Percentiles rank a stretch among this genome's conserved stretches.
Evolutionary conservation across 2,888 invertebrate genomes (phyloP).

Genomic region (Saturnia pavonia): DNA sequence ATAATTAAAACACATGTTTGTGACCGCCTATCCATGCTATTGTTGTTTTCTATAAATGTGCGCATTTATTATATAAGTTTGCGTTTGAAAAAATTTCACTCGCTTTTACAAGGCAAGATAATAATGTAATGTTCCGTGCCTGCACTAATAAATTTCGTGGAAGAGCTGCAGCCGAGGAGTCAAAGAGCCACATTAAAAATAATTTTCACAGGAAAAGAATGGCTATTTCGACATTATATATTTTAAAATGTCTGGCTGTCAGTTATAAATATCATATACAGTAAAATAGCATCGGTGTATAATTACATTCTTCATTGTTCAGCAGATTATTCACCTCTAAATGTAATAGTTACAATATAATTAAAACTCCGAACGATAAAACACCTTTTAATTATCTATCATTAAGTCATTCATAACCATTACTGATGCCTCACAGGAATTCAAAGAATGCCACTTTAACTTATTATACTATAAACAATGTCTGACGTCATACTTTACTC

Average conservation of each 20-base stretch:
- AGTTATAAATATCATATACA: not conserved
- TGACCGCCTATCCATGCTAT: too few relatives aligned
- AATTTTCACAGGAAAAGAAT: not conserved
- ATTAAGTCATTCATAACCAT: slow-evolving; percentile 1
- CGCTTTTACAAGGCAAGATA: too few relatives aligned
- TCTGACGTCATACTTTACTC: slow-evolving; percentile 1
- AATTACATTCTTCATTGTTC: not conserved
- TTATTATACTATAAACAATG: not conserved
- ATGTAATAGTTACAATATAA: not conserved
- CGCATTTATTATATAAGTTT: too few relatives aligned
- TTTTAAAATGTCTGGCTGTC: not conserved
- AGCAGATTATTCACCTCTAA: not conserved
- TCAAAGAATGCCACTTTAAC: not conserved
- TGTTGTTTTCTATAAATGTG: too few relatives aligned
- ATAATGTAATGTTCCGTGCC: too few relatives aligned
- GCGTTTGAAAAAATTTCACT: too few relatives aligned
- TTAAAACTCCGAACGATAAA: not conserved
- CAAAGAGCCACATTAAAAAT: too few relatives aligned
- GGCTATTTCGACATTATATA: not conserved
- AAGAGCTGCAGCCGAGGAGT: too few relatives aligned
- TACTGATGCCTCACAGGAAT: slow-evolving; percentile 3
- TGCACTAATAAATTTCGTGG: too few relatives aligned
- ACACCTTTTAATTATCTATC: not conserved
- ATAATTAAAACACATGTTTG: too few relatives aligned
- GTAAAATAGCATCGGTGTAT: not conserved